Evolutionary conservation across 2,888 invertebrate species (phyloP).

Genomic region (Ganaspis brasiliensis): DNA sequence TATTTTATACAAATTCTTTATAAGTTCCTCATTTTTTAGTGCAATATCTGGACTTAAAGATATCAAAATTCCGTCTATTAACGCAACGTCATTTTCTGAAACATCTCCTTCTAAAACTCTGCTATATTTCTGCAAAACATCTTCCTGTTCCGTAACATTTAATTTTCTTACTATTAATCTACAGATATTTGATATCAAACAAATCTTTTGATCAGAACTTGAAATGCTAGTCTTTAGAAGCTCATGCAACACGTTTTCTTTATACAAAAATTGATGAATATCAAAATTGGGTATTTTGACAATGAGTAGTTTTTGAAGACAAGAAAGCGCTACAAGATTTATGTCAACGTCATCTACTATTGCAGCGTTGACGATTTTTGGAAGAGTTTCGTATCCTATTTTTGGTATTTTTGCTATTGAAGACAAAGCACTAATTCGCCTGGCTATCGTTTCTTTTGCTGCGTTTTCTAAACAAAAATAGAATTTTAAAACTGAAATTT

Average conservation of each 20-base stretch:
- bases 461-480: constrained; percentile 61
- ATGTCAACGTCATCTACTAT: constrained; percentile 59
- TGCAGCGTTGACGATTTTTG: constrained; percentile 66
- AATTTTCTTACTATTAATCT: constrained; percentile 80
- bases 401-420: constrained; percentile 67
- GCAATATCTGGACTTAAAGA: constrained; percentile 80
- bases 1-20: constrained; percentile 78
- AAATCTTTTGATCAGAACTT: constrained; percentile 69
- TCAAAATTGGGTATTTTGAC: constrained; percentile 65
- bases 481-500: too few species aligned
- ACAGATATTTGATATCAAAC: constrained; percentile 79
- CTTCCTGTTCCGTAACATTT: constrained; percentile 79
- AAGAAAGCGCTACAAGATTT: constrained; percentile 65
- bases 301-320: constrained; percentile 72
- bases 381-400: constrained; percentile 68
- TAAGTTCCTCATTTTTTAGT: constrained; percentile 76
- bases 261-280: constrained; percentile 79
- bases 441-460: constrained; percentile 57
- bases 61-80: constrained; percentile 82
- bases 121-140: constrained; percentile 79
- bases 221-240: constrained; percentile 73
- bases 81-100: constrained; percentile 75
- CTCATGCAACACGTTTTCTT: constrained; percentile 80
- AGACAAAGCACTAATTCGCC: constrained; percentile 69
- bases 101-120: constrained; percentile 75